phyloP scores from a whole-genome alignment of 2,888 invertebrate species.

The Erebia epiphron region DNA sequence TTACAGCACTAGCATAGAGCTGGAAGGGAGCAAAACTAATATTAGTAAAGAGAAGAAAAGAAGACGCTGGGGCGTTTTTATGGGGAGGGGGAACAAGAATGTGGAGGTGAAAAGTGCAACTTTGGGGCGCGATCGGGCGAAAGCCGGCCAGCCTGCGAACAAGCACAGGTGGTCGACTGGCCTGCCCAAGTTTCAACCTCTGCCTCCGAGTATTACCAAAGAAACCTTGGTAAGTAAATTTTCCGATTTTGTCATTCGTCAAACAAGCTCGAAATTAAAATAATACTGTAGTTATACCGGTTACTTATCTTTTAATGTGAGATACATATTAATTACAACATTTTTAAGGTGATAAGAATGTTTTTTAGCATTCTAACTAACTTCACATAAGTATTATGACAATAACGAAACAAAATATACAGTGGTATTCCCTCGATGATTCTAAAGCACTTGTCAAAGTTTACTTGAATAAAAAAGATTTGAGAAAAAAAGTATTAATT shows the following conservation, averaged over 20 bases:
- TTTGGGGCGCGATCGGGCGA: constrained; percentile 85
- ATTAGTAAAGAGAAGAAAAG: constrained; percentile 83
- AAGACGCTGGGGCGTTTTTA: constrained; percentile 87
- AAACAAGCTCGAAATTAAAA: neutral
- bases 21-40: constrained; percentile 56
- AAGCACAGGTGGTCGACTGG: constrained; percentile 87
- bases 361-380: too few species aligned
- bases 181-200: constrained; percentile 86
- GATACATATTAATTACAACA: neutral
- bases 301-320: neutral
- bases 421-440: too few species aligned
- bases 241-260: neutral
- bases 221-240: constrained; percentile 87
- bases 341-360: neutral
- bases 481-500: too few species aligned
- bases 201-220: constrained; percentile 90
- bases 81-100: constrained; percentile 84
- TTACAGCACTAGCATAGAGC: constrained; percentile 61
- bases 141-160: constrained; percentile 73
- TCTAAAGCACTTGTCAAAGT: too few species aligned
- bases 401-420: too few species aligned
- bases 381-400: too few species aligned
- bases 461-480: too few species aligned
- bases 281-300: neutral
- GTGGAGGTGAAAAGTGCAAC: constrained; percentile 85